Evolutionary conservation across 2,888 invertebrate genomes (phyloP), one percentile per base, ranked within the genome.

Genomic region (Drepana falcataria): DNA sequence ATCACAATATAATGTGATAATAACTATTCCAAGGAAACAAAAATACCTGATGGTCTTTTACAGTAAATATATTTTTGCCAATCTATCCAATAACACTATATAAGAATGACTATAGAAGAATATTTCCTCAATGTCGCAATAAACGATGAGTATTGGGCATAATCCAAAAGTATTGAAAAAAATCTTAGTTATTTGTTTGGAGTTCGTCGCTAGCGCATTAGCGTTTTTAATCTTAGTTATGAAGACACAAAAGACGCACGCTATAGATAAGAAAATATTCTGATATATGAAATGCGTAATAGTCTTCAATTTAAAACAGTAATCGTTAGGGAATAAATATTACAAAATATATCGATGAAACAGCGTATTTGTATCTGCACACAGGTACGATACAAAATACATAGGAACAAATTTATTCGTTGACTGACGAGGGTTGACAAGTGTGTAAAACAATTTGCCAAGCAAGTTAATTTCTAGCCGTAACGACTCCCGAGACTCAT

Each of bases 401-500:
- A 52, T 34, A 48, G 48, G 3, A 33, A 53, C 34, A 37, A 35
- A 64, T 56, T 71, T 70, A 71, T 65, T 66, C 66, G 60, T 59
- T 55, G 55, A 52, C 61, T 76, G 75, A 83, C 77, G 70, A 81
- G 82, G 83, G 84, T 83, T 71, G 78, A 75, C 80, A 80, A 78
- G 76, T 79, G 77, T 80, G 81, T 81, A 71, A 81, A 83, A 81
- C 81, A 84, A 85, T 85, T 84, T 81, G 71, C 76, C 75, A 73
- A 77, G 73, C 72, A 73, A 77, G 77, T 76, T 77, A 75, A 81
- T 81, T 78, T 75, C 63, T 63, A 66, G 63, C 64, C 56, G 65
- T 67, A 68, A 71, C 62, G 62, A 65, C 61, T 62, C 53, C 53
- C 60, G 56, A 63, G 57, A 56, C 54, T 53, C 53, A 55, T 59